phyloP scores from a whole-genome alignment of 2,113 vertebrate genomes.

The Capricornis sumatraensis region DNA sequence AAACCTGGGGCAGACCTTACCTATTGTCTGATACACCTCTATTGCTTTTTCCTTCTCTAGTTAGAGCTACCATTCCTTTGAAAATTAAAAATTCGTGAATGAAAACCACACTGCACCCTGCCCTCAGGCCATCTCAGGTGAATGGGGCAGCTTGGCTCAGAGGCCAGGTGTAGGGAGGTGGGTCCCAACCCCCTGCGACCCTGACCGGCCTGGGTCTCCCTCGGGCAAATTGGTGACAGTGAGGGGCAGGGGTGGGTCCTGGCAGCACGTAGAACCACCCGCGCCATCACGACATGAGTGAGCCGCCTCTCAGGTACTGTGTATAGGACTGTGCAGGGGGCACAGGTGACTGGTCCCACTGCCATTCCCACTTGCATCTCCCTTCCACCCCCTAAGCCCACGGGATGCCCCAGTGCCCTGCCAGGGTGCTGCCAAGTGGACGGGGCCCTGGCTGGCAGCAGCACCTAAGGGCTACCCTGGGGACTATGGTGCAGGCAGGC shows the following conservation, averaged over 20 bases:
- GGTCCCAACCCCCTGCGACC: neutral
- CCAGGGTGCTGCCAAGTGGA: neutral
- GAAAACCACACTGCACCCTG: neutral
- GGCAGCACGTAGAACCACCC: neutral
- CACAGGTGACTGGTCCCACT: neutral
- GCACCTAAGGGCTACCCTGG: neutral
- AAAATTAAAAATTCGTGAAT: neutral
- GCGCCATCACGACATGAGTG: accelerated
- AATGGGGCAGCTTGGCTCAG: neutral
- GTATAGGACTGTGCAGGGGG: neutral
- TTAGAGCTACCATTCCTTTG: neutral
- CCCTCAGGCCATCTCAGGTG: neutral
- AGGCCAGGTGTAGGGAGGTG: neutral
- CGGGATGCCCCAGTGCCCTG: neutral
- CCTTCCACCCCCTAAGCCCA: neutral
- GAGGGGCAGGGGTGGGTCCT: neutral
- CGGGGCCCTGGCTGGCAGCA: neutral
- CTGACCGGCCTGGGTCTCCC: neutral
- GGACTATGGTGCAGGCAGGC: neutral
- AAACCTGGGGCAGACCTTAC: neutral
- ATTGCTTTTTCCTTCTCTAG: neutral
- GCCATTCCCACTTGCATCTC: neutral
- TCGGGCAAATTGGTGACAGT: neutral
- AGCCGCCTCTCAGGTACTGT: neutral
- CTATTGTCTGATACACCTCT: neutral